phyloP scores from a whole-genome alignment of 2,113 vertebrate species.

The Pomatostomus ruficeps region DNA sequence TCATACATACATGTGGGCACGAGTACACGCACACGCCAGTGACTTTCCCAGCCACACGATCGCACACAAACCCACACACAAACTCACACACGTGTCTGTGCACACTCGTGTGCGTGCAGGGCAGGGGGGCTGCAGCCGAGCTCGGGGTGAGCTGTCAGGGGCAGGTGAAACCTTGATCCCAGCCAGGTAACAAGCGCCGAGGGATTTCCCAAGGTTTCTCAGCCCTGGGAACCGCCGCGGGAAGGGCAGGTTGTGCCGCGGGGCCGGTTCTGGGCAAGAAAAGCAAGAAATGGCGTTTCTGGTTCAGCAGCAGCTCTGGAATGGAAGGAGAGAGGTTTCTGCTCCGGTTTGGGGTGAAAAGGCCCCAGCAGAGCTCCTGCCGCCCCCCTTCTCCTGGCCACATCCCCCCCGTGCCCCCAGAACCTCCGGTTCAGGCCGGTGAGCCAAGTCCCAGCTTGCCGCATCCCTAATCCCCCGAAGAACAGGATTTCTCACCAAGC shows the following conservation, averaged over 20 bases:
- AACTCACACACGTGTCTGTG: not conserved
- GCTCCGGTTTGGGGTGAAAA: not conserved
- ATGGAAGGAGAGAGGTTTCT: not conserved
- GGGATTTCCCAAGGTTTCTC: not conserved
- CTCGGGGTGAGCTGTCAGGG: not conserved
- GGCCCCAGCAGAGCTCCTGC: not conserved
- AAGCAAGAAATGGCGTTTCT: not conserved
- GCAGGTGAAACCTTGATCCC: not conserved
- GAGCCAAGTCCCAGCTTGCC: not conserved
- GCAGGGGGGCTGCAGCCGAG: not conserved
- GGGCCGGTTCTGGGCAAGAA: not conserved
- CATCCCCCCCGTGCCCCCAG: not conserved
- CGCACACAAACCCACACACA: not conserved
- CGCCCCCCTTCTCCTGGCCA: too few species aligned
- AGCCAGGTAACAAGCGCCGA: not conserved
- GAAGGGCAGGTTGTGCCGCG: not conserved
- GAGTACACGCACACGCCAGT: rapidly evolving
- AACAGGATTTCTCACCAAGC: not conserved
- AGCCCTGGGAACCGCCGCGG: not conserved
- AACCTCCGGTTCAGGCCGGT: not conserved
- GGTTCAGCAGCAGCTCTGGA: not conserved
- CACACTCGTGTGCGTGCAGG: not conserved
- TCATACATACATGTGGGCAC: not conserved
- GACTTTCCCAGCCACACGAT: not conserved
- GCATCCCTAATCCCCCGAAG: not conserved